Conservation (phyloP, 2,113 vertebrate species). For the Oreochromis aureus region DNA sequence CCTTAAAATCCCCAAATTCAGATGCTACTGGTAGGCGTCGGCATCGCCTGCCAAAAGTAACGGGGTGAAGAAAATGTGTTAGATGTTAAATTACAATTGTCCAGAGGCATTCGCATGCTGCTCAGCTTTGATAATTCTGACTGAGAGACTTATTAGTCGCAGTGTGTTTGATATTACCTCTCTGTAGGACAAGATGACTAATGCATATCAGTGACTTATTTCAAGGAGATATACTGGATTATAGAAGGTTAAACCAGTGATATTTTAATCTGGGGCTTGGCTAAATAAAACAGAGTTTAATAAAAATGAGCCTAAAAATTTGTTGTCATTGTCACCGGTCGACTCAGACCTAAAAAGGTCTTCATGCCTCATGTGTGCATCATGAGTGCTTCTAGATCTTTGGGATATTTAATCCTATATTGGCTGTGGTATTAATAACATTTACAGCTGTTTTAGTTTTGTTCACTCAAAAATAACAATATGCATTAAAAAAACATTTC, state of each 20-base stretch:
- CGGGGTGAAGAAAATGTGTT: slow-evolving; percentile 31
- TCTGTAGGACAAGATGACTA: not conserved
- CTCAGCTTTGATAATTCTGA: slow-evolving; percentile 22
- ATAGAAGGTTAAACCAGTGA: not conserved
- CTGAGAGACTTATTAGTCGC: not conserved
- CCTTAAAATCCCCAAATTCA: slow-evolving; percentile 15
- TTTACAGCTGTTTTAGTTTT: not conserved
- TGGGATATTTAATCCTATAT: not conserved
- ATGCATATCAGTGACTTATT: not conserved
- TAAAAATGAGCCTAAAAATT: not conserved
- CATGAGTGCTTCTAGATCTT: not conserved
- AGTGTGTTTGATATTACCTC: not conserved
- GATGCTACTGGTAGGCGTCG: slow-evolving; percentile 33
- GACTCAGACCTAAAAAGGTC: not conserved
- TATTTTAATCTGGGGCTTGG: not conserved
- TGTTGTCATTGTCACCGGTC: not conserved
- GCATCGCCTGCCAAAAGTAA: slow-evolving; percentile 47
- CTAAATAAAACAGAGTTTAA: not conserved
- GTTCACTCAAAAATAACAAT: not conserved
- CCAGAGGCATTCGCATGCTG: slow-evolving; percentile 16
- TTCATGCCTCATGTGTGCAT: not conserved
- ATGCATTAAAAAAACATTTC: not conserved
- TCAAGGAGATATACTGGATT: not conserved
- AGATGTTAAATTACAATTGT: slow-evolving; percentile 40
- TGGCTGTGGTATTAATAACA: not conserved